Percentiles rank a stretch among this genome's conserved stretches.
Conservation (phyloP, 2,113 vertebrate species). For the Chloropsis cyanopogon region DNA sequence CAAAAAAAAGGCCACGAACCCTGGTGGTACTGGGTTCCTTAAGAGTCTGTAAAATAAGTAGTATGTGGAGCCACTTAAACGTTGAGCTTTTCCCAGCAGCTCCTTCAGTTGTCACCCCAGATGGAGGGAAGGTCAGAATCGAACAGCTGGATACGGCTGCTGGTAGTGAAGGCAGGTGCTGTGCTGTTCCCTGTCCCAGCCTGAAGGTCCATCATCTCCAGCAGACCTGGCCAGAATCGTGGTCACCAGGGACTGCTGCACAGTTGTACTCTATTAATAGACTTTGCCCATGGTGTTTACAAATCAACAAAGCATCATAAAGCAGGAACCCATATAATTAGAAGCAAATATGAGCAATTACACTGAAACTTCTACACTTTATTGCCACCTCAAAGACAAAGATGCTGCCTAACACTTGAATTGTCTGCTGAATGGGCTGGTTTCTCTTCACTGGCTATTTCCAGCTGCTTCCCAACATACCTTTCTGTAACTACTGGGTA, state of each 20-base stretch:
- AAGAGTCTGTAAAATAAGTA: not conserved
- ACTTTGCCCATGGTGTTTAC: not conserved
- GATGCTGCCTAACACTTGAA: not conserved
- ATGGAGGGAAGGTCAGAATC: not conserved
- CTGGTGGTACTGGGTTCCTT: not conserved
- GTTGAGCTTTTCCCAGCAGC: not conserved
- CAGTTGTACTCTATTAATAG: not conserved
- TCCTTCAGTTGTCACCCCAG: not conserved
- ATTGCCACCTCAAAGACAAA: not conserved
- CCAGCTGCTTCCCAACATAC: not conserved
- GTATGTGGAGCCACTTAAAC: fast-evolving
- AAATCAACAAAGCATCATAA: not conserved
- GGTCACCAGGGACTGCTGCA: not conserved
- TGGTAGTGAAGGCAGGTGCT: not conserved
- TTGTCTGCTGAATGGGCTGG: fast-evolving
- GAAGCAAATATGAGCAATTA: not conserved
- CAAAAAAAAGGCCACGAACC: no score
- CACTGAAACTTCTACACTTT: not conserved
- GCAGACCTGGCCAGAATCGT: not conserved
- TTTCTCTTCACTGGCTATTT: not conserved
- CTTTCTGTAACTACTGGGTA: not conserved
- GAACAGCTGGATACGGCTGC: not conserved
- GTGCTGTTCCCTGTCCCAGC: not conserved
- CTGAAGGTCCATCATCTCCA: not conserved
- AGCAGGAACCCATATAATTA: not conserved